These are phyloP conservation scores for Chironomus tentans DNA, from an alignment of 2,888 invertebrate species.

Conservation along the genomic window DNA sequence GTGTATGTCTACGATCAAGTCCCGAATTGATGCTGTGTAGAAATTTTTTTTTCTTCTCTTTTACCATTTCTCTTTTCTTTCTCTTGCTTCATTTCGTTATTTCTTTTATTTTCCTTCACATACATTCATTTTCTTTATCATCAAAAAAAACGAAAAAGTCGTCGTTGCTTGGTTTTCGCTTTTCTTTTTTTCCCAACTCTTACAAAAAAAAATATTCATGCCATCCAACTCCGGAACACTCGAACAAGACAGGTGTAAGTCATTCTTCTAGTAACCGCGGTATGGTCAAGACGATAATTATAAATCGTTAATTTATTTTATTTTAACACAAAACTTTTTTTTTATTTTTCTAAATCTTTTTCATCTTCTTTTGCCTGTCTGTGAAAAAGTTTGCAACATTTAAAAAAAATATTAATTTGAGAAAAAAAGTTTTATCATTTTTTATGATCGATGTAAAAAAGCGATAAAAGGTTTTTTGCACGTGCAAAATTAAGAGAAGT, in stretches of 20 bases:
- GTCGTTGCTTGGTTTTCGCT: slow-evolving; percentile 15
- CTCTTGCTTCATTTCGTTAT: neutral
- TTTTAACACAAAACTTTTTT: neutral
- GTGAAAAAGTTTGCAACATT: neutral
- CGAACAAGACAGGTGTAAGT: slow-evolving; percentile 40
- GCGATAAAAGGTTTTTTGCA: neutral
- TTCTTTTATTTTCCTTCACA: slow-evolving; percentile 24
- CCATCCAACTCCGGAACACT: neutral
- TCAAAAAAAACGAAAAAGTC: slow-evolving; percentile 7
- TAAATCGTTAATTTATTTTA: slow-evolving; percentile 10
- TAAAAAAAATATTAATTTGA: neutral
- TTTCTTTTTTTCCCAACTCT: slow-evolving; percentile 17
- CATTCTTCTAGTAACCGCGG: slow-evolving; percentile 44
- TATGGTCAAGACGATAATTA: slow-evolving; percentile 39
- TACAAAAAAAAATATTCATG: neutral
- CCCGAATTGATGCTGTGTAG: slow-evolving; percentile 13
- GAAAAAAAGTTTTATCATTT: neutral
- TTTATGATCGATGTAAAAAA: neutral
- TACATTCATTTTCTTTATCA: slow-evolving; percentile 23
- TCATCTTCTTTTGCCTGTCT: neutral
- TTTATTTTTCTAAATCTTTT: neutral
- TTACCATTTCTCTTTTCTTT: slow-evolving; percentile 23
- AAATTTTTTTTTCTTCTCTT: slow-evolving; percentile 15
- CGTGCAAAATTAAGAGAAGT: neutral
- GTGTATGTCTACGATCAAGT: neutral